Percentiles rank a stretch among this genome's conserved stretches.
Conservation (phyloP, 1,140 invertebrate genomes). For the Octopus bimaculoides region DNA sequence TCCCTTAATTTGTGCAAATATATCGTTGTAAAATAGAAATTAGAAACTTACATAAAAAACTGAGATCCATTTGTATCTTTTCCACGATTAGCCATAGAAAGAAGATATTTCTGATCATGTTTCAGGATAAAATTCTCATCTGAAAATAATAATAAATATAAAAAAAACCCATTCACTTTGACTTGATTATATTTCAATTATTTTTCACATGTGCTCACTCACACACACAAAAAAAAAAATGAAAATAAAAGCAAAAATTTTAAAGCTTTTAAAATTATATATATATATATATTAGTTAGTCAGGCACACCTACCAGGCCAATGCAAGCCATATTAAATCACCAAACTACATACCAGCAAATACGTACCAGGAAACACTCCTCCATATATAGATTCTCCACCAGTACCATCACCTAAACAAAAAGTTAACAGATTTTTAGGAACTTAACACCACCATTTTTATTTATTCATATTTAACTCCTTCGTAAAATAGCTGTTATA, state of each 20-base stretch:
- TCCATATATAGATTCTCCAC: conserved; percentile 58
- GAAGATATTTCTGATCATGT: conserved; percentile 69
- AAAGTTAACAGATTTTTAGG: conserved; percentile 1
- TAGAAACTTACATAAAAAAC: conserved; percentile 54
- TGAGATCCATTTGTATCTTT: conserved; percentile 58
- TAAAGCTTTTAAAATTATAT: too few relatives aligned
- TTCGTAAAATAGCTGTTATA: too few relatives aligned
- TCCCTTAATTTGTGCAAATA: too few relatives aligned
- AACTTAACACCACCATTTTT: too few relatives aligned
- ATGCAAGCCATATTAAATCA: not conserved
- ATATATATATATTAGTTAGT: too few relatives aligned
- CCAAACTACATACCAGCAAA: conserved; percentile 10
- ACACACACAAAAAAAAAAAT: too few relatives aligned
- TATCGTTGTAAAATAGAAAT: not conserved
- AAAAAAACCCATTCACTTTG: too few relatives aligned
- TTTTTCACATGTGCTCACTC: too few relatives aligned
- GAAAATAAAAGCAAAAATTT: too few relatives aligned
- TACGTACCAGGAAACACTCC: conserved; percentile 51
- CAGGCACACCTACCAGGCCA: not conserved
- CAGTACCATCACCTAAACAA: conserved; percentile 55
- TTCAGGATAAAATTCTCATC: conserved; percentile 91
- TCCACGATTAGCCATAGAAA: conserved; percentile 62
- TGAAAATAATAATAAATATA: conserved; percentile 39
- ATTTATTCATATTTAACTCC: too few relatives aligned
- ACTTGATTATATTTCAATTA: too few relatives aligned